Evolutionary conservation across 1,140 invertebrate species (phyloP).

Genomic region (Heliconius nattereri): DNA sequence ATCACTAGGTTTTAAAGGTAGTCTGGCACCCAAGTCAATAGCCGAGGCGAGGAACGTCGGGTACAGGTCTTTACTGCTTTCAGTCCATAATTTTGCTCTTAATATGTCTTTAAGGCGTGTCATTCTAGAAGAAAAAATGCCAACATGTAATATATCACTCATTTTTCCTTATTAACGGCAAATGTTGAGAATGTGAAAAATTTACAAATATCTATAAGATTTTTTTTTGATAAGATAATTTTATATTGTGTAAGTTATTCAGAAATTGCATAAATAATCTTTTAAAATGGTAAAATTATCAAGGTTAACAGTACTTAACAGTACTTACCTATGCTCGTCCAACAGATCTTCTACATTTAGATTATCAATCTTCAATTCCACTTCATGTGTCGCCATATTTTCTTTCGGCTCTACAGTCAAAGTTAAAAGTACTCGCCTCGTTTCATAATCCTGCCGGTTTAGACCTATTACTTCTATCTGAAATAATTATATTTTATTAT

Average conservation of each 20-base stretch:
- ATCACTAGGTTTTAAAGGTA: slow-evolving; percentile 90
- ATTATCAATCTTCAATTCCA: slow-evolving; percentile 94
- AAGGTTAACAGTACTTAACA: no score
- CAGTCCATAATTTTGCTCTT: slow-evolving; percentile 83
- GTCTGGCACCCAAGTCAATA: slow-evolving; percentile 89
- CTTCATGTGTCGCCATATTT: slow-evolving; percentile 86
- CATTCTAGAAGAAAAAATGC: slow-evolving; percentile 77
- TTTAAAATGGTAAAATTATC: no score
- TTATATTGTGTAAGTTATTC: no score
- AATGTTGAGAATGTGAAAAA: no score
- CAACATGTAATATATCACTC: background rate
- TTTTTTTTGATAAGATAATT: no score
- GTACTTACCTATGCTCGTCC: slow-evolving; percentile 78
- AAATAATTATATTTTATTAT: slow-evolving; percentile 48
- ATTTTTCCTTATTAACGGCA: no score
- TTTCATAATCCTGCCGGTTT: slow-evolving; percentile 90
- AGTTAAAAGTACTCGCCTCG: slow-evolving; percentile 83
- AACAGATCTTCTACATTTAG: slow-evolving; percentile 92
- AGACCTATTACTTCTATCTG: slow-evolving; percentile 89
- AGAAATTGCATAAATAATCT: no score
- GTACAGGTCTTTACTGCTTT: slow-evolving; percentile 86
- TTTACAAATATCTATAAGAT: no score
- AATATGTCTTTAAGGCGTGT: slow-evolving; percentile 89
- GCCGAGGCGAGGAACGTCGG: slow-evolving; percentile 92
- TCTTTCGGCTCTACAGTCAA: slow-evolving; percentile 85